Evolutionary conservation across 2,888 invertebrate genomes (phyloP).

Genomic region (Campaea margaritaria): DNA sequence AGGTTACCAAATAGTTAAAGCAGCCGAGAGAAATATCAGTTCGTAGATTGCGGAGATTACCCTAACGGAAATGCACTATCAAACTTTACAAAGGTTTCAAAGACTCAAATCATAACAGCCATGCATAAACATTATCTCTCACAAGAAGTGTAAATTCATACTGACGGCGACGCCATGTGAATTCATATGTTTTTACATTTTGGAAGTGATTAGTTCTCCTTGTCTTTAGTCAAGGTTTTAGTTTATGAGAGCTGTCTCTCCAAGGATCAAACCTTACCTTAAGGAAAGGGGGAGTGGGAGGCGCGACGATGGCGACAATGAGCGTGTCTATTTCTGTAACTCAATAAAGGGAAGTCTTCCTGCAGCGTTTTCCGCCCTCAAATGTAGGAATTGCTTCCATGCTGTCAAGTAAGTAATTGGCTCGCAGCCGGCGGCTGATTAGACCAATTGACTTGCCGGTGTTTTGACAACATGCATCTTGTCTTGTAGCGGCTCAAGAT

Average conservation of each 20-base stretch:
- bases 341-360: conserved; percentile 81
- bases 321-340: conserved; percentile 61
- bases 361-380: conserved; percentile 82
- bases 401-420: conserved; percentile 83
- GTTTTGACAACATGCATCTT: conserved; percentile 79
- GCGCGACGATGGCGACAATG: conserved; percentile 52
- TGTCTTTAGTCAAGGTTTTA: neutral
- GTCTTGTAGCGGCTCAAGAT: conserved; percentile 29
- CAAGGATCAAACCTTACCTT: conserved; percentile 10
- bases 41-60: too few species aligned
- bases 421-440: conserved; percentile 80
- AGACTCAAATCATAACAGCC: too few species aligned
- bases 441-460: conserved; percentile 81
- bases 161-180: too few species aligned
- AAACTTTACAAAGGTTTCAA: neutral
- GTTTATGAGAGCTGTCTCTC: neutral
- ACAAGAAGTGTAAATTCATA: too few species aligned
- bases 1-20: neutral
- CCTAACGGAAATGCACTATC: neutral
- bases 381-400: conserved; percentile 84
- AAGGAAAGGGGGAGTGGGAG: conserved; percentile 36
- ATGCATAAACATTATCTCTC: too few species aligned
- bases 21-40: too few species aligned
- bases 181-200: neutral
- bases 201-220: neutral